Conservation (phyloP, 2,113 vertebrate species). For the Apaloderma vittatum region DNA sequence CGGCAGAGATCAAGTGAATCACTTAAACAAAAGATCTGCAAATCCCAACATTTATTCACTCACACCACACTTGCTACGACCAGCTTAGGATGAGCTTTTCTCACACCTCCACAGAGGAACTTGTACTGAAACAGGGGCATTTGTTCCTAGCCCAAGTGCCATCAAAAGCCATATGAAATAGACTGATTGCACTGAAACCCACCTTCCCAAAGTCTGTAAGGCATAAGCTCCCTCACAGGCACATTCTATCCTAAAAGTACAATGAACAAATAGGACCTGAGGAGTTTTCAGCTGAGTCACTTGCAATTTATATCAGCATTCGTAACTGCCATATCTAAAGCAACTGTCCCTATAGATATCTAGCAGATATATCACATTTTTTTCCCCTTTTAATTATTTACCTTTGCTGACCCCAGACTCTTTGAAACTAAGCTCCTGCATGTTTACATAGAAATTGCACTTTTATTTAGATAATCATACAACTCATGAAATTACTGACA, state of each 20-base stretch:
- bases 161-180: not conserved
- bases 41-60: not conserved
- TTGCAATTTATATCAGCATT: not conserved
- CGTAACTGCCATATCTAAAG: not conserved
- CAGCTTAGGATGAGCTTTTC: not conserved
- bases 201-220: not conserved
- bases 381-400: not conserved
- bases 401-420: not conserved
- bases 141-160: not conserved
- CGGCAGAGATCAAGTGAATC: not conserved
- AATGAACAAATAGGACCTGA: not conserved
- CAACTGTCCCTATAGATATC: not conserved
- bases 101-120: not conserved
- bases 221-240: not conserved
- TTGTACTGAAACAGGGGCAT: not conserved
- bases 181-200: not conserved
- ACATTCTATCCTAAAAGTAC: not conserved
- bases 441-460: accelerated
- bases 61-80: not conserved
- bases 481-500: conserved; percentile 14
- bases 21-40: not conserved
- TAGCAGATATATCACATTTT: not conserved
- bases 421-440: not conserved
- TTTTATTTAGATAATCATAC: not conserved
- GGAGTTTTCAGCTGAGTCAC: not conserved